phyloP scores from a whole-genome alignment of 2,797 vertebrate species.

The Cryptoblepharus egeriae region DNA sequence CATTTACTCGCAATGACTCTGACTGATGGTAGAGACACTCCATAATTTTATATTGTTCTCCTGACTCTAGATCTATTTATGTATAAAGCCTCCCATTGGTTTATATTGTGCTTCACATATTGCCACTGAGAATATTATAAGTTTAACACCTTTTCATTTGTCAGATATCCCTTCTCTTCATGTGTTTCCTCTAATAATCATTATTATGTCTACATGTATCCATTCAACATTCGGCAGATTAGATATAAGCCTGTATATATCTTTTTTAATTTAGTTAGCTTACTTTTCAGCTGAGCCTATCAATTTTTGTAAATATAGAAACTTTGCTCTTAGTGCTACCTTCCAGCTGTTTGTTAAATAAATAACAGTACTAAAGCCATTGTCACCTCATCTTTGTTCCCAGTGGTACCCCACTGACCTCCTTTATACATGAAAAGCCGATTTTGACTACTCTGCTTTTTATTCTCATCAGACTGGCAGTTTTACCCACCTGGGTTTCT shows the following conservation, averaged over 20 bases:
- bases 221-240: neutral
- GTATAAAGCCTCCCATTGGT: slow-evolving; percentile 20
- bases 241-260: neutral
- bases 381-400: slow-evolving; percentile 49
- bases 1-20: neutral
- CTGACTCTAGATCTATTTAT: slow-evolving; percentile 8
- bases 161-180: slow-evolving; percentile 26
- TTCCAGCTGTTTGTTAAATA: slow-evolving; percentile 57
- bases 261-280: slow-evolving; percentile 11
- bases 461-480: slow-evolving; percentile 44
- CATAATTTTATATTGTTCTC: neutral
- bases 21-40: neutral
- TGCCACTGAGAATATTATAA: slow-evolving; percentile 34
- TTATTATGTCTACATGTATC: slow-evolving; percentile 31
- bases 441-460: slow-evolving; percentile 37
- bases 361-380: slow-evolving; percentile 65
- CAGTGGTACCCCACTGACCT: slow-evolving; percentile 62
- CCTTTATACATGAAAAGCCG: slow-evolving; percentile 63
- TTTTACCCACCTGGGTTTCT: slow-evolving; percentile 58
- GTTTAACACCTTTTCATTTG: slow-evolving; percentile 48
- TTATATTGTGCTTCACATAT: slow-evolving; percentile 23
- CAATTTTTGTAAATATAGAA: slow-evolving; percentile 46
- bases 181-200: slow-evolving; percentile 15
- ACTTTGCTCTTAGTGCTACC: slow-evolving; percentile 26
- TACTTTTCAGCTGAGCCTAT: slow-evolving; percentile 34